Evolutionary conservation across 1,140 invertebrate genomes (phyloP).

Genomic region (Polypedilum vanderplanki): DNA sequence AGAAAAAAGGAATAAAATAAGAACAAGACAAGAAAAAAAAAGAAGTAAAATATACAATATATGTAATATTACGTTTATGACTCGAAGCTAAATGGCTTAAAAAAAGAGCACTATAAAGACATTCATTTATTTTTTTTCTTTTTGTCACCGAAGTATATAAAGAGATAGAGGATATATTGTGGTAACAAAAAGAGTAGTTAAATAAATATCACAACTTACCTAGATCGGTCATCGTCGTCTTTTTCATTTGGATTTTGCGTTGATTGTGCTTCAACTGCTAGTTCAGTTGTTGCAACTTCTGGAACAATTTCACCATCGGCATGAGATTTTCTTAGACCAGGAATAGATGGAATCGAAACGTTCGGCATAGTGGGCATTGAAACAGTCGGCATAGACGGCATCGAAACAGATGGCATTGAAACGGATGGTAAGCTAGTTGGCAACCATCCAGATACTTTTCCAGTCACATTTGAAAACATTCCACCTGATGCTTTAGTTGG

Average conservation of each 20-base stretch:
- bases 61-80: constrained; percentile 20
- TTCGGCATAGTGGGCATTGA: constrained; percentile 41
- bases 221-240: constrained; percentile 76
- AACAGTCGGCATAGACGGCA: constrained; percentile 40
- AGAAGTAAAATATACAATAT: constrained; percentile 23
- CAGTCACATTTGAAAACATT: constrained; percentile 75
- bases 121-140: constrained; percentile 36
- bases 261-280: constrained; percentile 43
- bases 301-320: constrained; percentile 44
- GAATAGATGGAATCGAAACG: constrained; percentile 45
- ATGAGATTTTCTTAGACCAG: constrained; percentile 58
- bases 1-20: constrained; percentile 27
- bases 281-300: constrained; percentile 36
- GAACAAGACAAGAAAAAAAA: constrained; percentile 32
- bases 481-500: constrained; percentile 58
- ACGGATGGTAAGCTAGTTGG: constrained; percentile 55
- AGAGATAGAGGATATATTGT: background rate
- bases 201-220: constrained; percentile 57
- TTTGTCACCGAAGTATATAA: constrained; percentile 37
- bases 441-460: constrained; percentile 71
- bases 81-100: constrained; percentile 20
- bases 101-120: constrained; percentile 32
- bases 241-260: constrained; percentile 50
- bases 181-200: background rate
- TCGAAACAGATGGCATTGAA: constrained; percentile 41